Percentiles rank a stretch among this genome's conserved stretches.
Evolutionary conservation across 2,888 invertebrate species (phyloP).

Genomic region (Scaptomyza polygonia): DNA sequence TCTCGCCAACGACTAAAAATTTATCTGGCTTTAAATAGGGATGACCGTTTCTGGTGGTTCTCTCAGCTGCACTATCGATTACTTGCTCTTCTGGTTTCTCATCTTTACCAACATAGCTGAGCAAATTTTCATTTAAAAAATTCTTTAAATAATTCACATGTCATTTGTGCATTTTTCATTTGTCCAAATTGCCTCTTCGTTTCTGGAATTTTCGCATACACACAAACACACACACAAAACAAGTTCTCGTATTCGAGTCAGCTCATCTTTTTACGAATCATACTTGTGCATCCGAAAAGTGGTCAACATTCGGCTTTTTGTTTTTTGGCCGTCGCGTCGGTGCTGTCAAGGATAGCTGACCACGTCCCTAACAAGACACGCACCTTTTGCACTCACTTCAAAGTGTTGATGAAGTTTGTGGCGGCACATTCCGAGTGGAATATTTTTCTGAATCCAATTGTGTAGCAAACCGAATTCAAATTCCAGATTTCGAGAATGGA

Average conservation of each 20-base stretch:
- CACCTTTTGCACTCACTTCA: conserved; percentile 70
- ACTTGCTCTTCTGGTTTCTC: too few species aligned
- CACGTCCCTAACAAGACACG: conserved; percentile 42
- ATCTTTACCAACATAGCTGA: conserved; percentile 21
- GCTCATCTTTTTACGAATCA: conserved; percentile 18
- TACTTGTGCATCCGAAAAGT: conserved; percentile 27
- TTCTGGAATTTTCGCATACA: too few species aligned
- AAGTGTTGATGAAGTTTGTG: conserved; percentile 49
- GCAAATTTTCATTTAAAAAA: conserved; percentile 34
- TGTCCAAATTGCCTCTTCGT: conserved; percentile 37
- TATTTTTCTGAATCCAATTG: conserved; percentile 53
- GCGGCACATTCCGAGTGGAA: conserved; percentile 13
- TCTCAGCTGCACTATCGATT: too few species aligned
- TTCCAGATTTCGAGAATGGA: conserved; percentile 18
- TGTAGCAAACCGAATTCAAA: conserved; percentile 15
- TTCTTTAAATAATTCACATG: conserved; percentile 27
- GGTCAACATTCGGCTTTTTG: conserved; percentile 38
- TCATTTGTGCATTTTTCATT: conserved; percentile 36
- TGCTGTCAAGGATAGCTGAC: conserved; percentile 25
- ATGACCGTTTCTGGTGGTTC: too few species aligned
- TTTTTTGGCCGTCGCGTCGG: conserved; percentile 20
- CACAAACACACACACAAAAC: background rate
- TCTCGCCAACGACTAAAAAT: too few species aligned
- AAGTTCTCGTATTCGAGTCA: conserved; percentile 11
- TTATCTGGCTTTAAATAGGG: too few species aligned